phyloP scores from a whole-genome alignment of 2,888 invertebrate species.

The Diarsia brunnea region DNA sequence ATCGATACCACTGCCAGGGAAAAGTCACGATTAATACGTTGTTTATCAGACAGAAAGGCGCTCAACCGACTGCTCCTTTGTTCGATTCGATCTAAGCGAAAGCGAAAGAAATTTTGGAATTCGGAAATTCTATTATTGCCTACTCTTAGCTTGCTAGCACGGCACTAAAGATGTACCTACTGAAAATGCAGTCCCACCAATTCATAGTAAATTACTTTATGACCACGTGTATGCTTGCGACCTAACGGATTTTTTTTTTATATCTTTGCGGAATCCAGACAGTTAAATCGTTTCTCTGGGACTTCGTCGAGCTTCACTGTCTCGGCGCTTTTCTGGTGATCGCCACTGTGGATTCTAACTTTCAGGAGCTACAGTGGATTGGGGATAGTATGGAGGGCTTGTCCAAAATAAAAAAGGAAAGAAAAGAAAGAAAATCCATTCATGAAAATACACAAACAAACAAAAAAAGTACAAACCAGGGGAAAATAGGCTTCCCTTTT shows the following conservation, averaged over 20 bases:
- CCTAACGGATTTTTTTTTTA: neutral
- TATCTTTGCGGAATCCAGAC: no score
- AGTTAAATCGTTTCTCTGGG: no score
- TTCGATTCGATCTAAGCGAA: no score
- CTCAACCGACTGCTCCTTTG: neutral
- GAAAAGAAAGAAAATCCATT: no score
- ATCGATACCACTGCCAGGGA: neutral
- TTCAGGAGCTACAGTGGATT: no score
- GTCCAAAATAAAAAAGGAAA: no score
- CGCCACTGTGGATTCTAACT: no score
- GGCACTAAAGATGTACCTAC: neutral
- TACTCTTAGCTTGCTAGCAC: neutral
- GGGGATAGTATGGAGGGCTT: no score
- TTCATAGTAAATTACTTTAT: neutral
- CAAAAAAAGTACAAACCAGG: neutral
- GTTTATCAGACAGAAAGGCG: neutral
- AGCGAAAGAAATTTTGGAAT: no score
- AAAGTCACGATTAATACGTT: neutral
- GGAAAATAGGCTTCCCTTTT: neutral
- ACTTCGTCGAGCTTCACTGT: no score
- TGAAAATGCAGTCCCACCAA: neutral
- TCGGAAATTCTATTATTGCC: no score
- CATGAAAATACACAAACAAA: neutral
- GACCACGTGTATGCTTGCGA: neutral
- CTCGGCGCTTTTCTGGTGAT: no score